Conservation (phyloP, 2,797 vertebrate genomes). For the Ciconia nigra region DNA sequence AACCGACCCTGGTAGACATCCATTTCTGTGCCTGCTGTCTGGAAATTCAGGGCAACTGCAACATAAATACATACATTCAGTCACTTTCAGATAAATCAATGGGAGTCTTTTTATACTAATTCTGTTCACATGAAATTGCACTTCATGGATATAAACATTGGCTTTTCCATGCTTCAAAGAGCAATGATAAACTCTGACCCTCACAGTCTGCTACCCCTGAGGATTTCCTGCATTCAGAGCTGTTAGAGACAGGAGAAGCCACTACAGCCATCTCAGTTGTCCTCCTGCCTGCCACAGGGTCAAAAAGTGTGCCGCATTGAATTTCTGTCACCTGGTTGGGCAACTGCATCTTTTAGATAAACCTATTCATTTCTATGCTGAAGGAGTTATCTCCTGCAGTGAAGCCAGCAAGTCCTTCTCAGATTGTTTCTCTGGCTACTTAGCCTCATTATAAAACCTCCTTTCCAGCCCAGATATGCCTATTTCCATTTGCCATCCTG, state of each 20-base stretch:
- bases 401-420: neutral
- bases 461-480: neutral
- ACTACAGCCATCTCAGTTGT: neutral
- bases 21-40: constrained; percentile 90
- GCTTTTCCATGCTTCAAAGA: neutral
- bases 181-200: neutral
- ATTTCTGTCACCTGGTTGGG: neutral
- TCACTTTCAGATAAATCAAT: neutral
- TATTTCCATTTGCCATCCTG: neutral
- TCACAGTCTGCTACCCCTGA: neutral
- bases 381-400: neutral
- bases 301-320: neutral
- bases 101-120: neutral
- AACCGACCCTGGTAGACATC: constrained; percentile 93
- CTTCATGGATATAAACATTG: neutral
- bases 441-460: neutral
- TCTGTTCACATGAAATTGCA: neutral
- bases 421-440: neutral
- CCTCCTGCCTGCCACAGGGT: neutral
- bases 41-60: constrained; percentile 96
- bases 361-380: neutral
- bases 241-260: neutral
- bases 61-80: neutral
- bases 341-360: neutral
- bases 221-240: neutral